phyloP scores from a whole-genome alignment of 1,140 invertebrate species.

The Drosophila paulistorum region DNA sequence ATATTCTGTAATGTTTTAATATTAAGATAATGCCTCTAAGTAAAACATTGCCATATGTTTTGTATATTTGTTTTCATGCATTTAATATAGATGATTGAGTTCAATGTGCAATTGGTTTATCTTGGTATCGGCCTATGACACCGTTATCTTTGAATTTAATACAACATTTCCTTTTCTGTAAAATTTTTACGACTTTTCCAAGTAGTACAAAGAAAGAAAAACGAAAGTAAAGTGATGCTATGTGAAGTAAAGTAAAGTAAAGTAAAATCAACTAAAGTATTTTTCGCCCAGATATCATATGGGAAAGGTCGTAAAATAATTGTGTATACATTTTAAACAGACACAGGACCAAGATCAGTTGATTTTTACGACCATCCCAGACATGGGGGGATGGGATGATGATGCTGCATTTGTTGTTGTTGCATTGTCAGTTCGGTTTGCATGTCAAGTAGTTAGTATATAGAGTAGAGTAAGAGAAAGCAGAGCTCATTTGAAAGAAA shows the following conservation, averaged over 20 bases:
- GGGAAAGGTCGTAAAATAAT: conserved; percentile 71
- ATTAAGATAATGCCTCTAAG: neutral
- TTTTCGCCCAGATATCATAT: conserved; percentile 52
- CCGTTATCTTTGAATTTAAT: conserved; percentile 51
- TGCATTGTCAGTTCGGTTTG: conserved; percentile 10
- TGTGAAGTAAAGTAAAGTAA: conserved; percentile 51
- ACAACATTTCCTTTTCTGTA: conserved; percentile 49
- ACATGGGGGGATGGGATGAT: no score
- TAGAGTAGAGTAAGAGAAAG: conserved; percentile 53
- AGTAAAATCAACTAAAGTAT: conserved; percentile 52
- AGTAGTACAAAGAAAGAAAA: conserved; percentile 38
- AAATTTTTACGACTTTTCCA: conserved; percentile 65
- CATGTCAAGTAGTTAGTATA: conserved; percentile 45
- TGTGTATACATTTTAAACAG: conserved; percentile 75
- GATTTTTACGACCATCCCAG: conserved; percentile 57
- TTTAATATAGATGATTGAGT: conserved; percentile 35
- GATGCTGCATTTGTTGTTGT: no score
- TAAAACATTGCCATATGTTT: neutral
- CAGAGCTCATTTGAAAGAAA: conserved; percentile 78
- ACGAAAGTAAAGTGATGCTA: conserved; percentile 23
- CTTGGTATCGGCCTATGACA: conserved; percentile 43
- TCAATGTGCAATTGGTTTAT: conserved; percentile 43
- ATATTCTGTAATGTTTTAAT: neutral
- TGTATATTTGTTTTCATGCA: no score
- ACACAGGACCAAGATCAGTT: conserved; percentile 60